Conservation (phyloP, 2,888 invertebrate species). For the Phaedon cochleariae region DNA sequence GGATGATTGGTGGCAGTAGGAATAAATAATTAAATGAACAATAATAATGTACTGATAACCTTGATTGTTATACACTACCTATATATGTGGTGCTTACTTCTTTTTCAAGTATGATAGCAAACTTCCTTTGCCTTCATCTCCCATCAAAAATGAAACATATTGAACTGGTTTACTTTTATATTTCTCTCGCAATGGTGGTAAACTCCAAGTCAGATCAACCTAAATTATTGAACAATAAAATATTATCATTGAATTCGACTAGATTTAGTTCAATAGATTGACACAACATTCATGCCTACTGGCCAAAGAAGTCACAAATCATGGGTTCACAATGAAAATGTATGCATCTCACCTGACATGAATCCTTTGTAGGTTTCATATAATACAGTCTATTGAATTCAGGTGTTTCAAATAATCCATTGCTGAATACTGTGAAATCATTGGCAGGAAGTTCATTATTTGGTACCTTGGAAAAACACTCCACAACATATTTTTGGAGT, state of each 20-base stretch:
- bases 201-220: conserved; percentile 71
- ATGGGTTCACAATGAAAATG: too few species aligned
- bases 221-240: conserved; percentile 45
- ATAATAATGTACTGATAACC: too few species aligned
- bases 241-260: neutral
- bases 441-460: conserved; percentile 70
- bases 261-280: neutral
- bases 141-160: conserved; percentile 81
- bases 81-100: conserved; percentile 70
- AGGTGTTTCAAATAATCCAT: conserved; percentile 68
- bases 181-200: conserved; percentile 69
- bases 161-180: conserved; percentile 81
- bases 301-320: too few species aligned
- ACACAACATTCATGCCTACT: too few species aligned
- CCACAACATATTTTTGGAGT: conserved; percentile 71
- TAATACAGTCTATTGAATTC: conserved; percentile 76
- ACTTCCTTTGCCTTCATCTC: conserved; percentile 87
- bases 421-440: conserved; percentile 68
- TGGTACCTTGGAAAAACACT: conserved; percentile 75
- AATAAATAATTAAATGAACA: too few species aligned
- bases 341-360: conserved; percentile 68
- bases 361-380: conserved; percentile 78
- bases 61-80: too few species aligned
- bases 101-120: conserved; percentile 79
- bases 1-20: too few species aligned